phyloP scores from a whole-genome alignment of 2,797 vertebrate genomes.

The Poecilia picta region DNA sequence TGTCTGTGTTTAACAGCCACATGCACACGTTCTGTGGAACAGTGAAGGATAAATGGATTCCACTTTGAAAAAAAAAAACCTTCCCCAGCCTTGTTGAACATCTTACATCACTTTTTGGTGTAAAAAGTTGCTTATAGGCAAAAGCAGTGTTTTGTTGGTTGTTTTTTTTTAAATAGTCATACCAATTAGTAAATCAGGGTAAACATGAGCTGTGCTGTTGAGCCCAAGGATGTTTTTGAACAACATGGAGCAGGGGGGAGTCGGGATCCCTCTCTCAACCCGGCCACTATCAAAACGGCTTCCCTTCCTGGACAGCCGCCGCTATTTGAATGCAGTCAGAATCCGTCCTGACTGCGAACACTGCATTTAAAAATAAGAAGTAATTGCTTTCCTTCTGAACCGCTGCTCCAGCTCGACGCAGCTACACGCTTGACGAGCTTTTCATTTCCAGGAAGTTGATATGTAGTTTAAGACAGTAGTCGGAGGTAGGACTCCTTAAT shows the following conservation, averaged over 20 bases:
- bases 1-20: constrained; percentile 1
- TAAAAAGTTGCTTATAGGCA: not conserved
- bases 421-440: constrained; percentile 1
- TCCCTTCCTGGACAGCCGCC: not conserved
- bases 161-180: not conserved
- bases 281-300: not conserved
- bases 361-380: constrained; percentile 4
- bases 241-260: not conserved
- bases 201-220: not conserved
- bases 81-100: not conserved
- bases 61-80: not conserved
- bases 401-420: not conserved
- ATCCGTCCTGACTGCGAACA: not conserved
- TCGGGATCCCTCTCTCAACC: not conserved
- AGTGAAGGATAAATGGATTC: not conserved
- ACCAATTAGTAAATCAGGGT: not conserved
- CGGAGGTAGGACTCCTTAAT: not conserved
- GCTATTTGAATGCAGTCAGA: constrained; percentile 15
- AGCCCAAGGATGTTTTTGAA: not conserved
- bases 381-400: constrained; percentile 21
- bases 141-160: not conserved
- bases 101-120: not conserved
- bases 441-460: constrained; percentile 1
- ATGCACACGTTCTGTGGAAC: constrained; percentile 10
- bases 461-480: not conserved